A percentile compares a stretch with the other conserved stretches of the same genome.
Evolutionary conservation across 1,140 invertebrate species (phyloP).

Genomic region (Drosophila littoralis): DNA sequence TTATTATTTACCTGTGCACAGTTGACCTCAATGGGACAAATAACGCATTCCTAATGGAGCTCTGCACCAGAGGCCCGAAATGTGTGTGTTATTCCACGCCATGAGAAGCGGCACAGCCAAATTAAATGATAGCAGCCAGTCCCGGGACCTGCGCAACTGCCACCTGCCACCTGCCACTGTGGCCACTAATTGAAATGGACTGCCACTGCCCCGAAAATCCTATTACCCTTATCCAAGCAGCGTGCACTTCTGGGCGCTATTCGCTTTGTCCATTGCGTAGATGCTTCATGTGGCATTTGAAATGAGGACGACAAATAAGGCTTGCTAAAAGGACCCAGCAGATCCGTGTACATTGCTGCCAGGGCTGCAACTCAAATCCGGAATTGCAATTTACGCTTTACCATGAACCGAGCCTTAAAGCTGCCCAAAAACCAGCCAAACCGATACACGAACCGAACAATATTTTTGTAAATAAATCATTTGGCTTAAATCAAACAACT

Average conservation of each 20-base stretch:
- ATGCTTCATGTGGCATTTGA: slow-evolving; percentile 22
- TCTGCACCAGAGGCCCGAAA: neutral
- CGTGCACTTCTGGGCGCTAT: slow-evolving; percentile 44
- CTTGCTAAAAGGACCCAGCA: neutral
- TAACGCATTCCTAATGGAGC: neutral
- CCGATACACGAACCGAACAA: too few relatives aligned
- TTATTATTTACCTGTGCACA: neutral
- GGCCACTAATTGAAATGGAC: slow-evolving; percentile 76
- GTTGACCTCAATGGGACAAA: slow-evolving; percentile 1
- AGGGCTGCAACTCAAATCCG: too few relatives aligned
- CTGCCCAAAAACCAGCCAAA: too few relatives aligned
- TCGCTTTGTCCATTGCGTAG: slow-evolving; percentile 18
- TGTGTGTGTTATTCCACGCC: neutral
- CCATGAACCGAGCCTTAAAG: too few relatives aligned
- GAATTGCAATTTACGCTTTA: too few relatives aligned
- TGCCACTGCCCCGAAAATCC: slow-evolving; percentile 57
- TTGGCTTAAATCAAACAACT: too few relatives aligned
- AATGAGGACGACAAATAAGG: slow-evolving; percentile 5
- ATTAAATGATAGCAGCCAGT: slow-evolving; percentile 44
- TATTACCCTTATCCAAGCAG: slow-evolving; percentile 60
- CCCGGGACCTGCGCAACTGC: neutral
- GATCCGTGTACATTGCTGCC: neutral
- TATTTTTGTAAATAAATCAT: too few relatives aligned
- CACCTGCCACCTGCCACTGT: slow-evolving; percentile 12
- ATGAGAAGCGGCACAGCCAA: slow-evolving; percentile 20